Conservation (phyloP, 2,888 invertebrate genomes). For the Automeris io region DNA sequence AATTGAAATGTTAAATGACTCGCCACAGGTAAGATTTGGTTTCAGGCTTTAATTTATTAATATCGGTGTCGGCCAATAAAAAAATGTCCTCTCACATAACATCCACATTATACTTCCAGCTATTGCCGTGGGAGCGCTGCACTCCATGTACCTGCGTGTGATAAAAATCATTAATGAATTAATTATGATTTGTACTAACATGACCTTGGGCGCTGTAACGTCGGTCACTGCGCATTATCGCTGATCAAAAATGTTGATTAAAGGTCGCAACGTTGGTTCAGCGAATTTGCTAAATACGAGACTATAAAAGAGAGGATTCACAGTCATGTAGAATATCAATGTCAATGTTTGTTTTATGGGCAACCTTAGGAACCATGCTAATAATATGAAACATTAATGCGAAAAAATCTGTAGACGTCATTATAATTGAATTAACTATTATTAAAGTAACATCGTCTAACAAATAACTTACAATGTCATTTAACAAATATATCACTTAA, state of each 20-base stretch:
- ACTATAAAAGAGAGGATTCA: slow-evolving; percentile 40
- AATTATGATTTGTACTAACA: slow-evolving; percentile 56
- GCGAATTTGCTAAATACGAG: slow-evolving; percentile 48
- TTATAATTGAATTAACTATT: too few relatives aligned
- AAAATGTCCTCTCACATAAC: too few relatives aligned
- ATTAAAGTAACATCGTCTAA: too few relatives aligned
- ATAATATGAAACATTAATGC: too few relatives aligned
- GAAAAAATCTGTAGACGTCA: too few relatives aligned
- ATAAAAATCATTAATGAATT: slow-evolving; percentile 36
- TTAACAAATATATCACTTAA: too few relatives aligned
- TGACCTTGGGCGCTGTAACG: slow-evolving; percentile 63
- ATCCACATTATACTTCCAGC: background rate
- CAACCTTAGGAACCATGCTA: background rate
- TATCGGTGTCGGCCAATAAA: too few relatives aligned
- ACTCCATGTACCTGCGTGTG: slow-evolving; percentile 6
- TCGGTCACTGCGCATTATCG: slow-evolving; percentile 55
- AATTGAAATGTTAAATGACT: too few relatives aligned
- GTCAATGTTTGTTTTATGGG: slow-evolving; percentile 4
- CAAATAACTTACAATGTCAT: too few relatives aligned
- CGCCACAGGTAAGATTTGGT: too few relatives aligned
- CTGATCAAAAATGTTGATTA: slow-evolving; percentile 54
- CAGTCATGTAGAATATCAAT: slow-evolving; percentile 27
- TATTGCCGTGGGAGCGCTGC: background rate
- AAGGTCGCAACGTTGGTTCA: slow-evolving; percentile 62
- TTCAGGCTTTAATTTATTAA: too few relatives aligned